A percentile compares a stretch with the other conserved stretches of the same genome.
Conservation (phyloP, 2,888 invertebrate genomes). For the Anthoptus insignis region DNA sequence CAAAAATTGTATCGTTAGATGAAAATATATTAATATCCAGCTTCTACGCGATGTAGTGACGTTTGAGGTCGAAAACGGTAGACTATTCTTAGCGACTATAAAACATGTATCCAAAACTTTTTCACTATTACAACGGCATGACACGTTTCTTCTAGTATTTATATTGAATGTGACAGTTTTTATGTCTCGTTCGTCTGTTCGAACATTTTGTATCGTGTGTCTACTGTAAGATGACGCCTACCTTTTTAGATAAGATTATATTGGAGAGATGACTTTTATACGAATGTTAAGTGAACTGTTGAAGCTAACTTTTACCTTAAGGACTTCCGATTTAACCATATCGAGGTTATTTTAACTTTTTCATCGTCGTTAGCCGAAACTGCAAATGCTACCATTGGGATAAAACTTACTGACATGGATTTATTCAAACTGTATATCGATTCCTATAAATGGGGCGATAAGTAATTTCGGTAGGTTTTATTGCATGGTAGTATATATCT, state of each 20-base stretch:
- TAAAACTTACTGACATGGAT: conserved; percentile 18
- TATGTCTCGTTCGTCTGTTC: conserved; percentile 67
- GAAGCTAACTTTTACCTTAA: conserved; percentile 81
- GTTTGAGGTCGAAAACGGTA: conserved; percentile 52
- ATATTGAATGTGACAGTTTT: conserved; percentile 70
- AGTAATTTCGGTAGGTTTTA: conserved; percentile 19
- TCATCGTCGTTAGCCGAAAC: conserved; percentile 28
- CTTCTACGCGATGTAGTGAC: conserved; percentile 70
- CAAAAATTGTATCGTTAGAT: conserved; percentile 79
- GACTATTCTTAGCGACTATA: conserved; percentile 72
- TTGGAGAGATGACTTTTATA: conserved; percentile 86
- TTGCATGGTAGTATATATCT: conserved; percentile 11
- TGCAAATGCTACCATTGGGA: conserved; percentile 9
- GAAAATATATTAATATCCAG: conserved; percentile 62
- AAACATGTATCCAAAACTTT: conserved; percentile 73
- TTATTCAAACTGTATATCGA: not conserved
- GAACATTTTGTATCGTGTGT: conserved; percentile 74
- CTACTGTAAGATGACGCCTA: conserved; percentile 78
- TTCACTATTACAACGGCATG: conserved; percentile 74
- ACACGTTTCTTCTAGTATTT: conserved; percentile 61
- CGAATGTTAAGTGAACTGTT: conserved; percentile 86
- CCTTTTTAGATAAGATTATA: conserved; percentile 86
- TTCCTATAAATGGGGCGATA: not conserved
- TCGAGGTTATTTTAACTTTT: conserved; percentile 64
- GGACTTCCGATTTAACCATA: conserved; percentile 82